phyloP scores from a whole-genome alignment of 2,888 invertebrate genomes.

The Ophonus ardosiacus region DNA sequence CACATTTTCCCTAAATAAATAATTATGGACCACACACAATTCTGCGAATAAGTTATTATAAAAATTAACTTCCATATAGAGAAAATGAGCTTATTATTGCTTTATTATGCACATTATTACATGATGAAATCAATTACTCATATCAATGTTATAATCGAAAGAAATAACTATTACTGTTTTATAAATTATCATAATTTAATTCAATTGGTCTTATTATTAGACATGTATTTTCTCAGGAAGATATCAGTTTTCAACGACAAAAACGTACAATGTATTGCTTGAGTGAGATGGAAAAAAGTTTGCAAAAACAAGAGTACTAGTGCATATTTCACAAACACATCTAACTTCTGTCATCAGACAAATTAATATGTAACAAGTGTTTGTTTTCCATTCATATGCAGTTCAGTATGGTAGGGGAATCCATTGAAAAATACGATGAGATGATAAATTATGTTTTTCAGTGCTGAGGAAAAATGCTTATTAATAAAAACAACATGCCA shows the following conservation, averaged over 20 bases:
- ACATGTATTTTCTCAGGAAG: slow-evolving; percentile 19
- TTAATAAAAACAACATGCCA: too few species aligned
- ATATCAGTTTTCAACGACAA: slow-evolving; percentile 24
- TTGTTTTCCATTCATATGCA: not conserved
- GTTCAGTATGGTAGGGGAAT: not conserved
- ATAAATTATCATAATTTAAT: slow-evolving; percentile 21
- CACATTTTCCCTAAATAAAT: slow-evolving; percentile 30
- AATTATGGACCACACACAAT: slow-evolving; percentile 43
- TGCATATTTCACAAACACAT: slow-evolving; percentile 36
- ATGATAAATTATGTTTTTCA: not conserved
- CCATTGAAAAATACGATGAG: not conserved
- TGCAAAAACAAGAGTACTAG: slow-evolving; percentile 14
- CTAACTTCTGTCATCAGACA: slow-evolving; percentile 15
- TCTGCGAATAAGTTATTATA: slow-evolving; percentile 33
- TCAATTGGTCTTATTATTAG: not conserved
- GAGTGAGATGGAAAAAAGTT: slow-evolving; percentile 14
- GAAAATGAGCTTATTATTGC: slow-evolving; percentile 25
- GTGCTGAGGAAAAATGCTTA: not conserved
- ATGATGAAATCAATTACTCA: slow-evolving; percentile 24
- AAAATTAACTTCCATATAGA: slow-evolving; percentile 32
- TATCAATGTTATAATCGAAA: slow-evolving; percentile 35
- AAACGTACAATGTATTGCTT: slow-evolving; percentile 21
- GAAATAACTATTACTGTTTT: slow-evolving; percentile 8
- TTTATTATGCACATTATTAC: slow-evolving; percentile 6
- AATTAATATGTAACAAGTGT: slow-evolving; percentile 27